phyloP scores from a whole-genome alignment of 2,888 invertebrate genomes.

The Macroteleia sp. region DNA sequence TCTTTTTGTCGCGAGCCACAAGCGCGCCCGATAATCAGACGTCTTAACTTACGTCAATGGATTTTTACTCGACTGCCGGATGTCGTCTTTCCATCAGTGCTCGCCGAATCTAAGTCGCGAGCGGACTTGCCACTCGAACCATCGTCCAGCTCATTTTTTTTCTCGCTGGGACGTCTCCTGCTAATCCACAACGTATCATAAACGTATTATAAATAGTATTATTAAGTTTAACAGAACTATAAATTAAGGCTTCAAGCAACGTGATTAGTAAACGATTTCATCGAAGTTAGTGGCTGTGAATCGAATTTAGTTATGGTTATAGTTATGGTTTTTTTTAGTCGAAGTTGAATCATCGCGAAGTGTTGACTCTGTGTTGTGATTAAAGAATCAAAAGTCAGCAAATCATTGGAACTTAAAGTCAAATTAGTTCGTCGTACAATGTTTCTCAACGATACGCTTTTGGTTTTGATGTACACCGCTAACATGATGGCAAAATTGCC shows the following conservation, averaged over 20 bases:
- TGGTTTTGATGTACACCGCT: conserved; percentile 76
- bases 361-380: conserved; percentile 10
- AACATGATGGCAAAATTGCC: conserved; percentile 75
- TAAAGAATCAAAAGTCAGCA: conserved; percentile 30
- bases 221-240: conserved; percentile 16
- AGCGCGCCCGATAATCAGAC: conserved; percentile 69
- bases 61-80: conserved; percentile 70
- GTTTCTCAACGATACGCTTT: conserved; percentile 77
- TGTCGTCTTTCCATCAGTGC: conserved; percentile 61
- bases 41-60: conserved; percentile 78
- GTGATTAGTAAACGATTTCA: neutral
- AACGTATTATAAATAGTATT: conserved; percentile 44
- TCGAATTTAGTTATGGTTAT: conserved; percentile 1
- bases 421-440: too few relatives aligned
- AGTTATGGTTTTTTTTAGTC: too few relatives aligned
- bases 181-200: conserved; percentile 17
- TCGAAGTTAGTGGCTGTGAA: conserved; percentile 18
- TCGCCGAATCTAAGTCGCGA: conserved; percentile 61
- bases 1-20: conserved; percentile 49
- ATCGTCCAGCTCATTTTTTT: conserved; percentile 7
- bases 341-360: conserved; percentile 7
- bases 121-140: conserved; percentile 32
- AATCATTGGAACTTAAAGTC: too few relatives aligned
- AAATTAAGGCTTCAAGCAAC: neutral
- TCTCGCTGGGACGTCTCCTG: neutral